Evolutionary conservation across 2,888 invertebrate species (phyloP).

Genomic region (Orthosia incerta): DNA sequence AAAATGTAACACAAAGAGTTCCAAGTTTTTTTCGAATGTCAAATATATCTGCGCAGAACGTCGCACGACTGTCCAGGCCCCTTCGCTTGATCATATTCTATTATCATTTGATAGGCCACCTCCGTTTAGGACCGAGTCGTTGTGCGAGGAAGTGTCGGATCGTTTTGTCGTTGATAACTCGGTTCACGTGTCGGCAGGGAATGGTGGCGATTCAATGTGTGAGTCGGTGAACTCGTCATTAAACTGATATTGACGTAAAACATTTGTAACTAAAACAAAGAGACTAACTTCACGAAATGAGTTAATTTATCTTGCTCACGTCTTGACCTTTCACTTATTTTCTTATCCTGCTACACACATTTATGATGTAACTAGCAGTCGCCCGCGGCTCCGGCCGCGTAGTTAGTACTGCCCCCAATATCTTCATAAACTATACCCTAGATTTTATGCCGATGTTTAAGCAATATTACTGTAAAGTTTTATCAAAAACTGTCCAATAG

Average conservation of each 20-base stretch:
- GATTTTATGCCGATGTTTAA: no score
- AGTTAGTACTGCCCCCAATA: no score
- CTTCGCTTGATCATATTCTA: slow-evolving; percentile 82
- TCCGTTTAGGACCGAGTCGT: slow-evolving; percentile 85
- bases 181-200: slow-evolving; percentile 63
- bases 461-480: no score
- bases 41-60: slow-evolving; percentile 82
- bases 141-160: slow-evolving; percentile 76
- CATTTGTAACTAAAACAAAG: slow-evolving; percentile 25
- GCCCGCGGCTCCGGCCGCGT: no score
- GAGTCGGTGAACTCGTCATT: slow-evolving; percentile 75
- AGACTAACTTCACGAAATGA: not conserved
- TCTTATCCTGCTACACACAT: slow-evolving; percentile 12
- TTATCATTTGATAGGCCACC: slow-evolving; percentile 89
- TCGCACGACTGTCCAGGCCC: slow-evolving; percentile 84
- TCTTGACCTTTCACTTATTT: slow-evolving; percentile 28
- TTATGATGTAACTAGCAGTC: slow-evolving; percentile 30
- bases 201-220: slow-evolving; percentile 62
- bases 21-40: slow-evolving; percentile 64
- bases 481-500: no score
- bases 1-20: slow-evolving; percentile 45
- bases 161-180: slow-evolving; percentile 70
- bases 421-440: no score
- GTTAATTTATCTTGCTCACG: slow-evolving; percentile 37
- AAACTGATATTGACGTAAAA: slow-evolving; percentile 24